Conservation (phyloP, 2,113 vertebrate genomes). For the Plectropomus leopardus region DNA sequence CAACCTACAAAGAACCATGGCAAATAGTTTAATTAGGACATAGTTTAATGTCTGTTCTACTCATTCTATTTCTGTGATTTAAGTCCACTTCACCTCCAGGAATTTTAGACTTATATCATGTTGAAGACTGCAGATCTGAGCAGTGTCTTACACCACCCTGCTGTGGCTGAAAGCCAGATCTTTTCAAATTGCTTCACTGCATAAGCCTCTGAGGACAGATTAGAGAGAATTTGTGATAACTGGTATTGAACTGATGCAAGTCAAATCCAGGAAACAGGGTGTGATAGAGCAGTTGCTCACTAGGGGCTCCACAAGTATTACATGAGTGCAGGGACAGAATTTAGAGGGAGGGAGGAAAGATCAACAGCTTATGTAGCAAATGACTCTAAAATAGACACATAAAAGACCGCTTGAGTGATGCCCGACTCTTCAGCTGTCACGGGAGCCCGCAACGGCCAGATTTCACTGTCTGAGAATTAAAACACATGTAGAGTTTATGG, state of each 20-base stretch:
- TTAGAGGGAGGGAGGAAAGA: constrained; percentile 53
- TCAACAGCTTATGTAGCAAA: constrained; percentile 58
- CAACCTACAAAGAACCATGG: too few relatives aligned
- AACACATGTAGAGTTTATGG: constrained; percentile 65
- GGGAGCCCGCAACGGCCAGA: constrained; percentile 36
- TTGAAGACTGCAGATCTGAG: constrained; percentile 19
- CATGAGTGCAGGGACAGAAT: constrained; percentile 34
- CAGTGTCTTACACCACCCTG: constrained; percentile 30
- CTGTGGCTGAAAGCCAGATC: constrained; percentile 52
- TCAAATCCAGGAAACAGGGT: constrained; percentile 71
- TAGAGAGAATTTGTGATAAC: constrained; percentile 67
- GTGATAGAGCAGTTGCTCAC: constrained; percentile 66
- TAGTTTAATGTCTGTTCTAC: too few relatives aligned
- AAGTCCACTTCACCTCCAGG: background rate
- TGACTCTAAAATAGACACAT: constrained; percentile 54
- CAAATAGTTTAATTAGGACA: too few relatives aligned
- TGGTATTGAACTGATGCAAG: constrained; percentile 75
- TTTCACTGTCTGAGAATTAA: constrained; percentile 60
- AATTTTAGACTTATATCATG: constrained; percentile 22
- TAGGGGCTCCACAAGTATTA: constrained; percentile 57
- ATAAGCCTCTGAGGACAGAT: constrained; percentile 66
- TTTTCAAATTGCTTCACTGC: constrained; percentile 54
- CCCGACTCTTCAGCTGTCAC: constrained; percentile 27
- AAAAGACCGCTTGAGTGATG: constrained; percentile 46
- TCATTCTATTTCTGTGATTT: background rate